Evolutionary conservation across 2,797 vertebrate genomes (phyloP).

Genomic region (Allobates femoralis): DNA sequence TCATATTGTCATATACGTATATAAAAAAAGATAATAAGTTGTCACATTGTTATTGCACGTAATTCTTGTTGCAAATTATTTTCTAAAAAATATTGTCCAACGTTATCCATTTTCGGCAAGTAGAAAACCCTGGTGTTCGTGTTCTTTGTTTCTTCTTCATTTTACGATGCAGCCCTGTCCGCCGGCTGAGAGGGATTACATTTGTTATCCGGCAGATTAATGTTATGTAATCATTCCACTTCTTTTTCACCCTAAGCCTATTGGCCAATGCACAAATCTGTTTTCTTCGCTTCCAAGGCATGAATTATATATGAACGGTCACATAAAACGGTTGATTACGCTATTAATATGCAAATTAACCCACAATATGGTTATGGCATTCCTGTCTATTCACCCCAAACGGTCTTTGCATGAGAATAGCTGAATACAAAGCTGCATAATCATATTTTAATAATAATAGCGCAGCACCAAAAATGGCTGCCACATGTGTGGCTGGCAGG

Average conservation of each 20-base stretch:
- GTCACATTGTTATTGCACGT: slow-evolving; percentile 58
- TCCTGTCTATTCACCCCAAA: slow-evolving; percentile 6
- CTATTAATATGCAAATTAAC: not conserved
- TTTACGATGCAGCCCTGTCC: not conserved
- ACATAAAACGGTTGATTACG: not conserved
- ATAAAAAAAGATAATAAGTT: not conserved
- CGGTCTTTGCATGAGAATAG: not conserved
- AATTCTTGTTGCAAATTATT: slow-evolving; percentile 51
- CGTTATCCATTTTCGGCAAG: slow-evolving; percentile 19
- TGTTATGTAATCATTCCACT: slow-evolving; percentile 37
- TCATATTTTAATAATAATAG: not conserved
- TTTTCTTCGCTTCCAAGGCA: slow-evolving; percentile 16
- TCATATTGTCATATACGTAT: slow-evolving; percentile 23
- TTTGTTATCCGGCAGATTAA: slow-evolving; percentile 40
- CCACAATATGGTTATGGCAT: not conserved
- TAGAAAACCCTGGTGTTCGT: slow-evolving; percentile 48
- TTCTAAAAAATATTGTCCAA: slow-evolving; percentile 54
- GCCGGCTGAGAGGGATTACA: slow-evolving; percentile 28
- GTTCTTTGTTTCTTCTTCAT: not conserved
- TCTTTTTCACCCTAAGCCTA: slow-evolving; percentile 31
- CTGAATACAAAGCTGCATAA: not conserved
- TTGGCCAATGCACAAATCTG: slow-evolving; percentile 15
- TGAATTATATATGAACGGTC: not conserved
- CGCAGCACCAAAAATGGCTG: slow-evolving; percentile 1
- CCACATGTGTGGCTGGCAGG: not conserved